These are phyloP conservation scores for Andrena cerasifolii DNA, from an alignment of 1,140 invertebrate genomes.

Conservation along the genomic window DNA sequence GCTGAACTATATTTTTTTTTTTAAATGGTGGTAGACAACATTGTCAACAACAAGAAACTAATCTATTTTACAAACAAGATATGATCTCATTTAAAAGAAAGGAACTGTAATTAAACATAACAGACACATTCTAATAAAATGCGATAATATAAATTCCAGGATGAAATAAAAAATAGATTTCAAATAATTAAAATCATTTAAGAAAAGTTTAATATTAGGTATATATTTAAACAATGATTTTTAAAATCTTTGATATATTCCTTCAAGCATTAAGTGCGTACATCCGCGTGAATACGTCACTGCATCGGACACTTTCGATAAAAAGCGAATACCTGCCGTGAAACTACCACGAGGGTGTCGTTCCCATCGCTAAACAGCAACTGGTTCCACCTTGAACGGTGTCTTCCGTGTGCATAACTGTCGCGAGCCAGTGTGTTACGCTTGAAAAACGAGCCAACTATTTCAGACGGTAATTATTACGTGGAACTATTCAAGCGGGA, in stretches of 20 bases:
- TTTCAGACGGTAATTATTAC: slow-evolving; percentile 49
- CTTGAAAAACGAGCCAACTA: slow-evolving; percentile 49
- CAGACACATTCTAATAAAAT: no score
- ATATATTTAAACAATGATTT: neutral
- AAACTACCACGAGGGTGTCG: slow-evolving; percentile 18
- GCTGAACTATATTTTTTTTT: no score
- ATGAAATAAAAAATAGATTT: neutral
- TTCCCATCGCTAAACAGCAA: slow-evolving; percentile 46
- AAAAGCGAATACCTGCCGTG: slow-evolving; percentile 16
- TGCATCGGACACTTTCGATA: neutral
- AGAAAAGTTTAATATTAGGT: no score
- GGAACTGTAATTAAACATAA: no score
- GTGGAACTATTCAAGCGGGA: slow-evolving; percentile 49
- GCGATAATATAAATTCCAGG: no score
- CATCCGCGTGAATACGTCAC: neutral
- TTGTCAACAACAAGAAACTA: no score
- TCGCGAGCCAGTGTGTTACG: slow-evolving; percentile 55
- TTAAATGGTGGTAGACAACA: no score
- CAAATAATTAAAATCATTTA: no score
- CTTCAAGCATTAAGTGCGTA: neutral
- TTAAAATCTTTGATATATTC: neutral
- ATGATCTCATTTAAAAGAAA: no score
- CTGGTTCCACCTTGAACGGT: slow-evolving; percentile 46
- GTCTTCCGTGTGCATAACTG: slow-evolving; percentile 66
- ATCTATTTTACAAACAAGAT: no score